Evolutionary conservation across 1,140 invertebrate species (phyloP), one percentile per base, ranked within the genome.

Genomic region (Glossosoma conforme): DNA sequence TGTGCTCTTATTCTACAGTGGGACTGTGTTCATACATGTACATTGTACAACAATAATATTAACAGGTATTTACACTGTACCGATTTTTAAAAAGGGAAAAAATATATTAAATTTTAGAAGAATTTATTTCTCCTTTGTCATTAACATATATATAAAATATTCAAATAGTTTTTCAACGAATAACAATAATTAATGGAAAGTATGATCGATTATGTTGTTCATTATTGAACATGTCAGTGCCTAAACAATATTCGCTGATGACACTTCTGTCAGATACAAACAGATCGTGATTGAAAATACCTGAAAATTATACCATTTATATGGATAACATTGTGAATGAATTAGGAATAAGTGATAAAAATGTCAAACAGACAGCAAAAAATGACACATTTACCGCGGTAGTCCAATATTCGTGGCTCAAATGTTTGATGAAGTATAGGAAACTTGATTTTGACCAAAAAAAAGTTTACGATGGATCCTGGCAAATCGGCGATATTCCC

Each of bases 401-500:
- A 52, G 82, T 84, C 45, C 81, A 84, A 62, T 78, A 77, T 62
- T 70, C 65, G 52, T 86, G 84, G 84, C 65, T 86, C 47, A 81
- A 81, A 67, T 78, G 76, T 59, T 68, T 84, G 59, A 62, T 82
- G 51, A 79, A 80, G 60, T 76, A 70, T 61, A 65, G 67, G 41
- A 78, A 75, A 66, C 67, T 72, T 46, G 75, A 80, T 61, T 78
- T 79, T 65, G 65, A 74, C 47, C 60, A 72, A 55, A 74, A 76
- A 56, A 74, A 70, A 64, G 52, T 74, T 35, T 62, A 67, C 56
- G 65, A 70, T 67, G 66, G 66, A 64, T 54, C 64, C 17, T 62
- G 69, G 36, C 70, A 76, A 61, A 71, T 72, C 57, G 73, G 77
- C 61, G 77, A 82, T 63, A 72, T 71, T 62, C 67, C 80, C 45